Conservation (phyloP, 2,113 vertebrate genomes). For the Neofelis nebulosa region DNA sequence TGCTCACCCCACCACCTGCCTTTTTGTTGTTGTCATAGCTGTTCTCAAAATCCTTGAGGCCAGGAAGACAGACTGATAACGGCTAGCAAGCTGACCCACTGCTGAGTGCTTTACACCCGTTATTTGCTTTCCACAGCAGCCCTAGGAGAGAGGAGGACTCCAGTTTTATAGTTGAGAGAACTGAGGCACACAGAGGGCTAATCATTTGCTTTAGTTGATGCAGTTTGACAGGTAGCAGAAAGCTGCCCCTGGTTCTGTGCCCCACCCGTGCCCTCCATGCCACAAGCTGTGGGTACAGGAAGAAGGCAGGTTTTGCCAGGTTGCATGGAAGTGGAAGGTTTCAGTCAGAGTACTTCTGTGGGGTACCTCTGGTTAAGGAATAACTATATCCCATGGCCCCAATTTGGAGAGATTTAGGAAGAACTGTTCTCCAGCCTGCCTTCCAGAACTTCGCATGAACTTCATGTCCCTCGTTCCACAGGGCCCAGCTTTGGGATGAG, state of each 20-base stretch:
- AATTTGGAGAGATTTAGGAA: background rate
- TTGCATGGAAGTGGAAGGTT: background rate
- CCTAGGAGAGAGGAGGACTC: background rate
- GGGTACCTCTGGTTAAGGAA: background rate
- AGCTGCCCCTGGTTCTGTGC: background rate
- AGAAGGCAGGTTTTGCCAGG: background rate
- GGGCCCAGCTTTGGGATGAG: constrained; percentile 83
- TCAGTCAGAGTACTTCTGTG: background rate
- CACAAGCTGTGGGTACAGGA: background rate
- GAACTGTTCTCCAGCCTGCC: background rate
- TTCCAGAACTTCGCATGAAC: background rate
- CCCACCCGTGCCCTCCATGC: accelerated
- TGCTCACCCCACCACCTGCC: background rate
- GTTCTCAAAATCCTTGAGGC: background rate
- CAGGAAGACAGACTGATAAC: background rate
- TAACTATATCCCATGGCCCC: background rate
- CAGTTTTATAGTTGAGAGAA: background rate
- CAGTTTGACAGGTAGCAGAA: background rate
- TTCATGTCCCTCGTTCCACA: background rate
- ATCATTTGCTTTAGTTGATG: background rate
- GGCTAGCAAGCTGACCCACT: too few species aligned
- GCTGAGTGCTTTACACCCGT: background rate
- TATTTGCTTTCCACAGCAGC: background rate
- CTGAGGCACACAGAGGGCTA: background rate
- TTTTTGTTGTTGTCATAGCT: background rate